Base-by-base conservation (phyloP, 2,113 vertebrate genomes). In the Sapajus apella region DNA sequence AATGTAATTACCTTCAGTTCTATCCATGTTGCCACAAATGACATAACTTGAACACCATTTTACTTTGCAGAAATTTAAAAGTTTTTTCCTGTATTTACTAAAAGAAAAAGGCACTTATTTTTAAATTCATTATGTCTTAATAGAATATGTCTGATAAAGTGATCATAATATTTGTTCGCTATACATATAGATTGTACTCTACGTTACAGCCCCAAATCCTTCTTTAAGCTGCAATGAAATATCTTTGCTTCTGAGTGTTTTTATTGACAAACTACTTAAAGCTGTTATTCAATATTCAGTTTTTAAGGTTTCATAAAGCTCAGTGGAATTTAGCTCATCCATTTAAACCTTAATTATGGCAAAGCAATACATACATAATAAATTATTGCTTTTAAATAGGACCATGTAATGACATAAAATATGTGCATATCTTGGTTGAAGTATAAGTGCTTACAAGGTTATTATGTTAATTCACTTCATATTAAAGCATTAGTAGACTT, bases 391-490 rank as follows among this genome's bases (percentile, higher is more conserved):
- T 97, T 91, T 96, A 84, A 98, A 83, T 37, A 81, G 55, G 61
- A 83, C 75, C 58, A 73, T 95, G 73, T 91, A 86, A 84, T 73
- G 87, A 87, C 76, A 95, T 43, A 91, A 45, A 92, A 94, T 84
- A 90, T 94, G 90, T 80, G 97, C 55, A 94, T 82, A 83, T 83
- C 7, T 79, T 91, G 72, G 91, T 93, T 87, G 20, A 94, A 94
- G 90, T 43, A 68, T 97, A 76, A 96, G 68, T 89, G 97, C 96
- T 93, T 98, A 95, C 0, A 45, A 88, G 85, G 30, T 73, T 89
- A 90, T 81, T 97, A 85, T 98, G 79, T 98, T 96, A 97, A 97
- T 95, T 96, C 45, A 75, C 90, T 96, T 92, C 77, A 92, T 96
- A 56, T 82, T 89, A 43, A 45, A 83, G 35, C 75, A 79, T 1